Base-by-base conservation (phyloP, 1,140 invertebrate genomes). In the Neomicropteryx cornuta region DNA sequence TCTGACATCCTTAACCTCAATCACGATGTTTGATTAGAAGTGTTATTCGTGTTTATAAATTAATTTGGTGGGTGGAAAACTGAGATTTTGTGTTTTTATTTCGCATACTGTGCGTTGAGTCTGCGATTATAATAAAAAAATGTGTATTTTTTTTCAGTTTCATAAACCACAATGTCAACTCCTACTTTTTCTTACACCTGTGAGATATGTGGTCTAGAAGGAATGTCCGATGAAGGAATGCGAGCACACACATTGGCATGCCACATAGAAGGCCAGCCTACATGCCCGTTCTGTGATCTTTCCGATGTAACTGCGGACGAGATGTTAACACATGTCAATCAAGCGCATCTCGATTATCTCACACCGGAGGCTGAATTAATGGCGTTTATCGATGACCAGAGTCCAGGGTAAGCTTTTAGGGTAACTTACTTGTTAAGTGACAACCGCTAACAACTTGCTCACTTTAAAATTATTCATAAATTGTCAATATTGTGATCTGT, bases 221-320 rank as follows among this genome's bases (percentile, higher is more conserved):
- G 79, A 21, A 71, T 88, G 32, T 78, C 75, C 23, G 83, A 87
- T 47, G 80, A 83, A 32, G 79, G 82, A 46, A 83, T 90, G 76
- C 67, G 83, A 45, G 68, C 73, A 16, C 87, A 90, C 57, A 83
- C 83, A 41, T 64, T 81, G 21, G 67, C 77, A 18, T 77, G 74
- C 48, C 85, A 88, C 60, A 71, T 88, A 3, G 80, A 86, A 40
- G 81, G 81, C 4, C 73, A 78, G 36, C 74, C 76, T 13, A 77
- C 77, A 20, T 88, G 86, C 54, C 83, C 85, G 0, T 87, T 88
- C 55, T 90, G 87, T 61, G 81, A 86, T 54, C 65, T 86, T 23
- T 73, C 73, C 8, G 75, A 78, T 41, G 72, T 81, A 8, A 76
- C 77, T 14, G 72, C 77, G 4, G 75, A 78, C 11, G 83, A 88